phyloP scores from a whole-genome alignment of 2,797 vertebrate species.

The Esox masquinongy region DNA sequence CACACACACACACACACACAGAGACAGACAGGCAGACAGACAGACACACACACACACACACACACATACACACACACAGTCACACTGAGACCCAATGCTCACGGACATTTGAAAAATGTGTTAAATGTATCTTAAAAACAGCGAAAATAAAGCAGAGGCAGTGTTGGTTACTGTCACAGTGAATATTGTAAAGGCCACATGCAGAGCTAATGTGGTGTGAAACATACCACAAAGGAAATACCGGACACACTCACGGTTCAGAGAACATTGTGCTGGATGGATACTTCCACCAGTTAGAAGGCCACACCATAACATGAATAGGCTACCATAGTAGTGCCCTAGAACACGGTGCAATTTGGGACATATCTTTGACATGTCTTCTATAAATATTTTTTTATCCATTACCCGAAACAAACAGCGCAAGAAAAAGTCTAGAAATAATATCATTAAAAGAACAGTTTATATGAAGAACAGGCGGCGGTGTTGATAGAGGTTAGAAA shows the following conservation, averaged over 20 bases:
- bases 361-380: background rate
- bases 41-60: constrained; percentile 36
- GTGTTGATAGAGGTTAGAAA: no score
- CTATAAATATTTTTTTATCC: background rate
- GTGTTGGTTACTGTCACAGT: constrained; percentile 26
- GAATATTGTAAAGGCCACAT: constrained; percentile 21
- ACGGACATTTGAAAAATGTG: constrained; percentile 58
- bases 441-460: no score
- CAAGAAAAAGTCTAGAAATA: no score
- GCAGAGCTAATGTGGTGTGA: constrained; percentile 34
- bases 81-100: constrained; percentile 50
- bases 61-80: constrained; percentile 23
- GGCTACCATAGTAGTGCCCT: background rate
- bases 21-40: constrained; percentile 44
- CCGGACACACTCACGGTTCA: constrained; percentile 8
- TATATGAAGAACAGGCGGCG: no score
- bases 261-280: constrained; percentile 15
- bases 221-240: background rate
- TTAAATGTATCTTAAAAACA: constrained; percentile 53
- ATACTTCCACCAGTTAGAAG: background rate
- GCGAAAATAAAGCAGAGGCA: constrained; percentile 30
- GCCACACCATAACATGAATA: background rate
- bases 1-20: background rate
- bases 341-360: background rate
- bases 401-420: background rate